A percentile compares a stretch with the other conserved stretches of the same genome.
Conservation (phyloP, 2,888 invertebrate genomes). For the Xanthia icteritia region DNA sequence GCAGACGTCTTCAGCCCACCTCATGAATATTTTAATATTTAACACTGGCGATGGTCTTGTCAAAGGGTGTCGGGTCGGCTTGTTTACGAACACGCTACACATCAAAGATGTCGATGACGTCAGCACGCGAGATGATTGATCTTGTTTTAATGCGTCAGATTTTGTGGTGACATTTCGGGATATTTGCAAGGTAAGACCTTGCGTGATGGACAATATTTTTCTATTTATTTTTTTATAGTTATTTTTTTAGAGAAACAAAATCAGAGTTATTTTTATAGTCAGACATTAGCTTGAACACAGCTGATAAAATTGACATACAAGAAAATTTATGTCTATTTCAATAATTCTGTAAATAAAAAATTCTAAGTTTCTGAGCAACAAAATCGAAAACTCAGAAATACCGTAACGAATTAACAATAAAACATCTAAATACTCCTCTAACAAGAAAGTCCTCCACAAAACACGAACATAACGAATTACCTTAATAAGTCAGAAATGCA, state of each 20-base stretch:
- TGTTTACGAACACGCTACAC: constrained; percentile 63
- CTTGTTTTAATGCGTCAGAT: constrained; percentile 19
- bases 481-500: constrained; percentile 41
- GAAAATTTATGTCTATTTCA: background rate
- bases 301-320: background rate
- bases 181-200: constrained; percentile 13
- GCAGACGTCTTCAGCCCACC: constrained; percentile 60
- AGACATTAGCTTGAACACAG: background rate
- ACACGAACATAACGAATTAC: constrained; percentile 61
- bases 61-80: constrained; percentile 68
- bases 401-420: constrained; percentile 41
- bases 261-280: background rate
- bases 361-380: background rate
- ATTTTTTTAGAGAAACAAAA: background rate
- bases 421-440: constrained; percentile 41
- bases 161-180: background rate
- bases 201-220: background rate
- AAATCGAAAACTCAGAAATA: background rate
- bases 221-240: too few relatives aligned
- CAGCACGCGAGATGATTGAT: constrained; percentile 44
- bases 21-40: constrained; percentile 82
- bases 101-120: constrained; percentile 64
- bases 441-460: constrained; percentile 35
- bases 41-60: constrained; percentile 63
- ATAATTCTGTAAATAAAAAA: background rate